Percentiles rank a stretch among this genome's conserved stretches.
These are phyloP conservation scores for Sebastes iracundus DNA, from an alignment of 2,797 vertebrate species.

Conservation along the genomic window DNA sequence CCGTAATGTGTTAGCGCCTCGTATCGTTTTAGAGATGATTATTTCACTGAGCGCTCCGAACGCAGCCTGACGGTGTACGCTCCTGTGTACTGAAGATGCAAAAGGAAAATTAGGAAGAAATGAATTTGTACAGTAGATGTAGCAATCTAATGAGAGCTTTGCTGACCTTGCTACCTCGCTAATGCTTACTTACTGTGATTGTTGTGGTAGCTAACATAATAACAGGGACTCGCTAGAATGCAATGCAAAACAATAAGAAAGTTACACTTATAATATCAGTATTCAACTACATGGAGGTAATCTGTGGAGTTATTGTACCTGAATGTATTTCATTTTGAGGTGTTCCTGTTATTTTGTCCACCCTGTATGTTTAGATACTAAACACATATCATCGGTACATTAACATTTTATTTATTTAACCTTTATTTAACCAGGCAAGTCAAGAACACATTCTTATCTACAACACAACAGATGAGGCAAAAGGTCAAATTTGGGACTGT, in stretches of 20 bases:
- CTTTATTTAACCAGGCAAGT: no score
- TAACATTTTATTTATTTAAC: not conserved
- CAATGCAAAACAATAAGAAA: not conserved
- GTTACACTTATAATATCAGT: not conserved
- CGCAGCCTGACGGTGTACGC: not conserved
- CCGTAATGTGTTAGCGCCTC: slow-evolving; percentile 40
- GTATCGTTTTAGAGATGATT: slow-evolving; percentile 30
- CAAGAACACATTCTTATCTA: not conserved
- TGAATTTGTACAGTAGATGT: slow-evolving; percentile 2
- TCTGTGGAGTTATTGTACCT: not conserved
- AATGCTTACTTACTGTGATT: not conserved
- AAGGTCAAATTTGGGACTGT: not conserved
- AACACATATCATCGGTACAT: not conserved
- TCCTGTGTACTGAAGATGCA: slow-evolving; percentile 6
- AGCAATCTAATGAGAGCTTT: not conserved
- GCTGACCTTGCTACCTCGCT: not conserved
- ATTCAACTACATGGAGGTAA: not conserved
- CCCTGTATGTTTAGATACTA: not conserved
- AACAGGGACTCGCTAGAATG: not conserved
- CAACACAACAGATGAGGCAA: not conserved
- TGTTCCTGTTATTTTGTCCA: not conserved
- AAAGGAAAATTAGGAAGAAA: slow-evolving; percentile 5
- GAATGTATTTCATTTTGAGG: not conserved
- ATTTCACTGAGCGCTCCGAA: slow-evolving; percentile 31
- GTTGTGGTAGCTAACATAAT: not conserved